Percentiles rank a stretch among this genome's conserved stretches.
phyloP scores from a whole-genome alignment of 2,113 vertebrate species.

The Rhinolophus ferrumequinum region DNA sequence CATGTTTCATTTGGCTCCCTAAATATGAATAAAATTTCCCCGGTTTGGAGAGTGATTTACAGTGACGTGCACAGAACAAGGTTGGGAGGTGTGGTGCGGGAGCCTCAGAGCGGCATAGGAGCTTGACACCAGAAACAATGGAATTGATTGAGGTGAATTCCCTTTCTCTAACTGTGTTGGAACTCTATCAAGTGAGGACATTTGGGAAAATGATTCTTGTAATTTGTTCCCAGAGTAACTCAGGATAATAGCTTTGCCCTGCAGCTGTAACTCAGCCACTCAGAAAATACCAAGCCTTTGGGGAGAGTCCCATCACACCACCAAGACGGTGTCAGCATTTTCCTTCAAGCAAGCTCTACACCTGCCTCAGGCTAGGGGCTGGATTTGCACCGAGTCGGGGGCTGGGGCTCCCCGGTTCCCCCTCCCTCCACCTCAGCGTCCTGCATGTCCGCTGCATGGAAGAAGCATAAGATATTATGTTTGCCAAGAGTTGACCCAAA shows the following conservation, averaged over 20 bases:
- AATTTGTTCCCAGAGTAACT: slow-evolving; percentile 39
- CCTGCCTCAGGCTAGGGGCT: rapidly evolving
- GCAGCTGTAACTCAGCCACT: background rate
- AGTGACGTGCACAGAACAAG: background rate
- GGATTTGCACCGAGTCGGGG: background rate
- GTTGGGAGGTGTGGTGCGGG: background rate
- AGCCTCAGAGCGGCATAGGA: background rate
- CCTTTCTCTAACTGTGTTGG: background rate
- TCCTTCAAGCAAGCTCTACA: background rate
- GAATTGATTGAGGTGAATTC: background rate
- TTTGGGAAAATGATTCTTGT: background rate
- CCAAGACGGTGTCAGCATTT: background rate
- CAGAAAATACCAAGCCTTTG: background rate
- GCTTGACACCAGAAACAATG: background rate
- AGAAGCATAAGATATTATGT: background rate
- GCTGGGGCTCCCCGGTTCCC: background rate
- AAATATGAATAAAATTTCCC: background rate
- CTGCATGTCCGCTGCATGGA: rapidly evolving
- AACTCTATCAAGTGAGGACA: background rate
- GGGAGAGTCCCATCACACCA: background rate
- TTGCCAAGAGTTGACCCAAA: background rate
- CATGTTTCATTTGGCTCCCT: background rate
- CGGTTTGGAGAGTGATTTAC: background rate
- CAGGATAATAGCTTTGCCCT: background rate
- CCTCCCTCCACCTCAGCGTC: rapidly evolving